Evolutionary conservation across 2,113 vertebrate genomes (phyloP).

Genomic region (Rhodinocichla rosea): DNA sequence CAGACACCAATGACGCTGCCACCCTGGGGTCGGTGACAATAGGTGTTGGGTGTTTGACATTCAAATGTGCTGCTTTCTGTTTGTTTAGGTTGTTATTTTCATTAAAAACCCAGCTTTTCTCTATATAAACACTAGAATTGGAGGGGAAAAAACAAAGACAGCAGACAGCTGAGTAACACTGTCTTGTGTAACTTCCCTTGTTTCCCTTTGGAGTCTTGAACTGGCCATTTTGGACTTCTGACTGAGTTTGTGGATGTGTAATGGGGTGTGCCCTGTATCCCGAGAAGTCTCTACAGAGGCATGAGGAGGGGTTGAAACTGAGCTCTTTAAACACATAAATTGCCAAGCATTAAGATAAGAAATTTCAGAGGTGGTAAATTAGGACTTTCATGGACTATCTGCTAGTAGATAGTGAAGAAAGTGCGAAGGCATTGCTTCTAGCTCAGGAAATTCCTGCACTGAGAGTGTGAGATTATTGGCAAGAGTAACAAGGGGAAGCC

Average conservation of each 20-base stretch:
- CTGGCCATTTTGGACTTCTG: neutral
- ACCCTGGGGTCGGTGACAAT: neutral
- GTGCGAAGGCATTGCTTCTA: neutral
- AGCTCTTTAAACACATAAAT: neutral
- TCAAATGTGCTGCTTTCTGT: neutral
- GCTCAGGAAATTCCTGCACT: neutral
- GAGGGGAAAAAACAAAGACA: slow-evolving; percentile 11
- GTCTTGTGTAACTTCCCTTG: neutral
- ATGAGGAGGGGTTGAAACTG: neutral
- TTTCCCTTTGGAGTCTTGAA: neutral
- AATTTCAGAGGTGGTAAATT: neutral
- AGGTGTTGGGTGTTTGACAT: neutral
- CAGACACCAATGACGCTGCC: accelerated
- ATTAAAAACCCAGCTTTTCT: neutral
- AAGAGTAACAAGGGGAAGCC: neutral
- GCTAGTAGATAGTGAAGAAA: neutral
- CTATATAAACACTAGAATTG: neutral
- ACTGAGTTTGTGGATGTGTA: neutral
- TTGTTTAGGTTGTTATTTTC: neutral
- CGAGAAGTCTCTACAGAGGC: neutral
- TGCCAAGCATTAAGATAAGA: neutral
- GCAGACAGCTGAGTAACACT: neutral
- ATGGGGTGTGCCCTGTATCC: neutral
- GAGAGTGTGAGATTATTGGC: neutral
- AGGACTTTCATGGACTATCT: neutral